phyloP scores from a whole-genome alignment of 2,888 invertebrate species.

The Empis stercorea region DNA sequence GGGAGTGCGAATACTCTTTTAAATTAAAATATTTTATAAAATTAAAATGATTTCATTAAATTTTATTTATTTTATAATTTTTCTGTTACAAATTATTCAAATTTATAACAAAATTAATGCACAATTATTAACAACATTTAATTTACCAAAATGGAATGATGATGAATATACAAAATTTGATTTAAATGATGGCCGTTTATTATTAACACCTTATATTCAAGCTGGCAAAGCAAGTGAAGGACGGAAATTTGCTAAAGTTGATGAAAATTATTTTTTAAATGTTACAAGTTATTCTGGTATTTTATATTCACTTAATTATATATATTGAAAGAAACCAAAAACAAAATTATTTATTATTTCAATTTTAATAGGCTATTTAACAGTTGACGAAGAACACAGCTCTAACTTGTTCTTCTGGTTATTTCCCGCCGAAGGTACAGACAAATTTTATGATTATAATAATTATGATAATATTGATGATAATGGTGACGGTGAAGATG shows the following conservation, averaged over 20 bases:
- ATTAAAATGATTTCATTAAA: too few species aligned
- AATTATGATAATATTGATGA: background rate
- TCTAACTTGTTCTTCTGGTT: constrained; percentile 90
- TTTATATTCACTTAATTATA: too few species aligned
- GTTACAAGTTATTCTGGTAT: constrained; percentile 41
- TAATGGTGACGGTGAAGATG: constrained; percentile 38
- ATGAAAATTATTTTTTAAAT: constrained; percentile 29
- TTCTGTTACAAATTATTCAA: too few species aligned
- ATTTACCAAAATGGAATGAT: constrained; percentile 11
- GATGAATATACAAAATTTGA: constrained; percentile 10
- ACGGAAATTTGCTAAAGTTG: constrained; percentile 25
- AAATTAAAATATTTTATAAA: too few species aligned
- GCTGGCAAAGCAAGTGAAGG: constrained; percentile 15
- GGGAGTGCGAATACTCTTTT: constrained; percentile 3
- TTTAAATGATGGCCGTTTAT: constrained; percentile 19
- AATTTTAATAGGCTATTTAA: constrained; percentile 58
- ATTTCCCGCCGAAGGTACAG: constrained; percentile 54
- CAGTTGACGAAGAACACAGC: constrained; percentile 61
- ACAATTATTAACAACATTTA: constrained; percentile 16
- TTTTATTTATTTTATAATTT: too few species aligned
- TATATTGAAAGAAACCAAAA: constrained; percentile 27
- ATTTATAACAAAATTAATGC: background rate
- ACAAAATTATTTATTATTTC: constrained; percentile 41
- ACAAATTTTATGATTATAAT: constrained; percentile 20
- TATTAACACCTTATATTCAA: constrained; percentile 36